Base-by-base conservation (phyloP, 2,888 invertebrate species). In the Agelastica alni region DNA sequence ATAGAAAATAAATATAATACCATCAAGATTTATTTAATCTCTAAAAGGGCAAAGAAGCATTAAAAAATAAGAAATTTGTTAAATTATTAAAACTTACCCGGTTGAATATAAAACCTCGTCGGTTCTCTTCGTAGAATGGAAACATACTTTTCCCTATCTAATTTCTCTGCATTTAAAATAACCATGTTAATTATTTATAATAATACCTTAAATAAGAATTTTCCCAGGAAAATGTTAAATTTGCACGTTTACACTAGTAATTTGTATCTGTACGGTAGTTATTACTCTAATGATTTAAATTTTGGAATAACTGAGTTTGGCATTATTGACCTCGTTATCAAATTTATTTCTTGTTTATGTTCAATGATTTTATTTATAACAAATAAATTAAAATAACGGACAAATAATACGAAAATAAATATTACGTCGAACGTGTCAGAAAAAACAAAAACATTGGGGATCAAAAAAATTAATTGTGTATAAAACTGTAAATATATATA, bases 321-420 rank as follows among this genome's bases (percentile, higher is more conserved):
- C 47, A 46, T 42, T 18, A 10, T 45, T 47, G 53, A 53, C 53
- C 53, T 53, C 31, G 31, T 49, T 49, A 49, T 49, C 49, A 32
- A 49, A 39, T 32, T 41, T 20, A 42, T 42, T 41, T 41, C 49
- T 49, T 41, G 42, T 41, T 42, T 49, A 22, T 14, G 32, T 41
- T 41, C 41, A 32, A 30, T 42, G 49, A 41, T 39, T 39, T 48
- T 48, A 30, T 39, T 30, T 31, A 48, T 39, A 49, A 20, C 31
- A 42, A 41, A 49, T 37, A 49, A 41, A 42, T 42, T 49, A 20
- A 41, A 36, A 39, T 48, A 39, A 26, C 13, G 4, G 18, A 41
- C 31, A 31, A n/a, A 37, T 17, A 48, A 39, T 36, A 14, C 20
- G n/a, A 18, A 41, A 48, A n/a, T n/a, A n/a, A n/a, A 48, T 18